Conservation (phyloP, 2,113 vertebrate species). For the Numida meleagris region DNA sequence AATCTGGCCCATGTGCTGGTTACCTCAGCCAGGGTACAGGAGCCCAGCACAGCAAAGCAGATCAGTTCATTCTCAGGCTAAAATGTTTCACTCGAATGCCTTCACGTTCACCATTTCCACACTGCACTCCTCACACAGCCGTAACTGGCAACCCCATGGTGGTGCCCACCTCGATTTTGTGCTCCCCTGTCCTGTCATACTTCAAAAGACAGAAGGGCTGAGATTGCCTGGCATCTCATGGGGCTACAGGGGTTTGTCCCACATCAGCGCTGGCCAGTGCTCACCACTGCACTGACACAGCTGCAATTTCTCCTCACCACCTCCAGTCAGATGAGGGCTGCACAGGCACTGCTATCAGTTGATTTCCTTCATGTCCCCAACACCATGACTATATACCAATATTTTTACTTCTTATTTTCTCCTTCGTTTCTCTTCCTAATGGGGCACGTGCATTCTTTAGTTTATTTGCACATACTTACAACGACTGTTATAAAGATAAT, state of each 20-base stretch:
- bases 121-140: neutral
- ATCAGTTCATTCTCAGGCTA: neutral
- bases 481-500: neutral
- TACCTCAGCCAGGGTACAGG: neutral
- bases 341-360: neutral
- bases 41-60: neutral
- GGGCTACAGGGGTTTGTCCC: neutral
- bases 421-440: neutral
- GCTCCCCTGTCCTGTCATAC: neutral
- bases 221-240: neutral
- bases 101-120: neutral
- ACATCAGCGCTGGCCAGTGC: neutral
- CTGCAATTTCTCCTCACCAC: neutral
- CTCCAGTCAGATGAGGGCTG: neutral
- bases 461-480: neutral
- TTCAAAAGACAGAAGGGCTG: neutral
- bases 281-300: neutral
- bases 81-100: neutral
- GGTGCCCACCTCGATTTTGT: too few relatives aligned
- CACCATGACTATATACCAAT: neutral
- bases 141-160: neutral
- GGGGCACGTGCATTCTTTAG: fast-evolving
- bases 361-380: neutral
- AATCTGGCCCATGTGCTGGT: neutral
- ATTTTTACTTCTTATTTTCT: neutral